Percentiles rank a stretch among this genome's conserved stretches.
Conservation (phyloP, 2,113 vertebrate species). For the Rissa tridactyla region DNA sequence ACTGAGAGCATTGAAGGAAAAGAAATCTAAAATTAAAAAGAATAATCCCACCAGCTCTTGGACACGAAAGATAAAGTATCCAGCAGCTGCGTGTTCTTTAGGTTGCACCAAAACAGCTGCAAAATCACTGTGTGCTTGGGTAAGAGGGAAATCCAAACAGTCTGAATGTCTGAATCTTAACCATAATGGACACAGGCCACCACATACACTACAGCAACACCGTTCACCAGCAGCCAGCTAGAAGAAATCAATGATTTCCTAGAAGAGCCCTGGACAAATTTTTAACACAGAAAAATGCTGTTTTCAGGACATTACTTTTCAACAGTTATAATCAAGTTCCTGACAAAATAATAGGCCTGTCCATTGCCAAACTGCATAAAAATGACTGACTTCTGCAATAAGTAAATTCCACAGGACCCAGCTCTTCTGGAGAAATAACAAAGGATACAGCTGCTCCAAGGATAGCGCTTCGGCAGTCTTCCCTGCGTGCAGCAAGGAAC, state of each 20-base stretch:
- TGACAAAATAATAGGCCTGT: neutral
- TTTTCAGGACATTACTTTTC: neutral
- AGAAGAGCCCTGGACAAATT: neutral
- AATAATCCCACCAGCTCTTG: neutral
- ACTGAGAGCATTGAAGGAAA: neutral
- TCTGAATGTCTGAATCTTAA: neutral
- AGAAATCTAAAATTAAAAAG: neutral
- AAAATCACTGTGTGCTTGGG: neutral
- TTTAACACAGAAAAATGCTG: neutral
- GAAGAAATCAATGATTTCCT: neutral
- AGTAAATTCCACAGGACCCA: neutral
- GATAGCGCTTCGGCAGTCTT: neutral
- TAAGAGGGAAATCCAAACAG: neutral
- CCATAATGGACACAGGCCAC: neutral
- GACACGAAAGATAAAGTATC: neutral
- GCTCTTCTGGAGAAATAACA: neutral
- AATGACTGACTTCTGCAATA: neutral
- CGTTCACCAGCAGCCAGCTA: neutral
- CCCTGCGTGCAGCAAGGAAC: neutral
- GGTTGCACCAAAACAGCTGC: neutral
- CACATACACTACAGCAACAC: neutral
- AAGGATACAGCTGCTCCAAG: neutral
- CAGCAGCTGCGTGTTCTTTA: neutral
- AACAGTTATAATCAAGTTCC: neutral
- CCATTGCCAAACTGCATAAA: neutral